Conservation (phyloP, 2,888 invertebrate genomes). For the Acanthosepion lycidas region DNA sequence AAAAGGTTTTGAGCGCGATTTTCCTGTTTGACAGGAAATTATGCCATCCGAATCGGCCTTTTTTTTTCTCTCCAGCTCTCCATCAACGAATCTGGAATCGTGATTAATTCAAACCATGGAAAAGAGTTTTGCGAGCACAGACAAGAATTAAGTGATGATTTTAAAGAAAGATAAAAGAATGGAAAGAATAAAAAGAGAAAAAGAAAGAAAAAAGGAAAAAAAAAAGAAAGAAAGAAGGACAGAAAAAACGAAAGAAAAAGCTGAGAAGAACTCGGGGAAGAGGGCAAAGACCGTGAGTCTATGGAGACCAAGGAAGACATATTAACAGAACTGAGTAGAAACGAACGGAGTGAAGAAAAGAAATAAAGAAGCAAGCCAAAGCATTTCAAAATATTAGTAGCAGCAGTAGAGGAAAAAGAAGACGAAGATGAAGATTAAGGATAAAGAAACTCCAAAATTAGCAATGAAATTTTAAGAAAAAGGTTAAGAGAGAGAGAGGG, state of each 20-base stretch:
- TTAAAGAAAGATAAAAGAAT: neutral
- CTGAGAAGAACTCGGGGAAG: too few relatives aligned
- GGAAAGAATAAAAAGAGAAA: neutral
- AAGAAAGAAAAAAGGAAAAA: neutral
- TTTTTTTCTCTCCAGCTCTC: neutral
- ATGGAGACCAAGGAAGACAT: too few relatives aligned
- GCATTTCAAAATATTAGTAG: neutral
- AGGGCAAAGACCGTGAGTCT: too few relatives aligned
- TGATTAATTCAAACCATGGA: neutral
- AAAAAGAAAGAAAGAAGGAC: neutral
- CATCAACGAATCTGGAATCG: neutral
- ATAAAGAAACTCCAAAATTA: too few relatives aligned
- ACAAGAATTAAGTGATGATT: neutral
- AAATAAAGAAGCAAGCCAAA: neutral
- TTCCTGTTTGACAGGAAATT: conserved; percentile 33
- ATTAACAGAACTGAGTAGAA: too few relatives aligned
- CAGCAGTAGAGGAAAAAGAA: neutral
- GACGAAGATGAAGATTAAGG: neutral
- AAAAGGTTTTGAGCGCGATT: conserved; percentile 33
- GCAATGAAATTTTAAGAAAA: too few relatives aligned
- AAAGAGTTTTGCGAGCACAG: neutral
- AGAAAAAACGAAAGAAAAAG: too few relatives aligned
- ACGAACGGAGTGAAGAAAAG: neutral
- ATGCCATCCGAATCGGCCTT: neutral
- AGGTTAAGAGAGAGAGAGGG: neutral